Conservation (phyloP, 2,888 invertebrate genomes). For the Octonoba sinensis region DNA sequence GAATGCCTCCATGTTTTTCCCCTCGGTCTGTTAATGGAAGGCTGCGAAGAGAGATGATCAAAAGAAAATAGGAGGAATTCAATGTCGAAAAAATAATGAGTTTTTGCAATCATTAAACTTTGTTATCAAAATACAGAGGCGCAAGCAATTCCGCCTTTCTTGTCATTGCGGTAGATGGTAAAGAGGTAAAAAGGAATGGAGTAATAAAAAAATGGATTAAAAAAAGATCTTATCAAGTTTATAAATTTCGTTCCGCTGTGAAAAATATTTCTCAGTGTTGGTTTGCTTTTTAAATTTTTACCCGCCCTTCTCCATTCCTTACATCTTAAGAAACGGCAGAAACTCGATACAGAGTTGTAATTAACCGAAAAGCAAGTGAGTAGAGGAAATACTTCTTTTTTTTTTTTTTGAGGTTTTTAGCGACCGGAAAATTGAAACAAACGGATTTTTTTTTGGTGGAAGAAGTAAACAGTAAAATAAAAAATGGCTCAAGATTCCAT, state of each 20-base stretch:
- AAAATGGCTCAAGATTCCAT: slow-evolving; percentile 40
- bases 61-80: slow-evolving; percentile 44
- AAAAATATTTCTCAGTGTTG: slow-evolving; percentile 29
- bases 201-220: slow-evolving; percentile 25
- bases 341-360: slow-evolving; percentile 59
- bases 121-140: slow-evolving; percentile 62
- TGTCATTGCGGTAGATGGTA: slow-evolving; percentile 57
- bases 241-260: slow-evolving; percentile 49
- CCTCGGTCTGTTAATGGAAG: slow-evolving; percentile 31
- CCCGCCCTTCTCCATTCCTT: background rate
- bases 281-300: slow-evolving; percentile 3
- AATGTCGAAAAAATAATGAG: slow-evolving; percentile 61
- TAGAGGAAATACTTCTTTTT: background rate
- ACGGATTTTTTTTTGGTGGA: slow-evolving; percentile 13
- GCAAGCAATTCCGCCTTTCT: slow-evolving; percentile 55
- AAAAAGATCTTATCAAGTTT: slow-evolving; percentile 60
- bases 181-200: slow-evolving; percentile 17
- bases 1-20: slow-evolving; percentile 41
- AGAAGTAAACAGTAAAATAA: slow-evolving; percentile 7
- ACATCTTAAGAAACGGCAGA: slow-evolving; percentile 34
- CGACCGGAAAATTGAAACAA: slow-evolving; percentile 59
- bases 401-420: slow-evolving; percentile 57
- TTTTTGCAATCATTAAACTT: slow-evolving; percentile 63
- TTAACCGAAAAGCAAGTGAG: slow-evolving; percentile 50
- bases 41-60: slow-evolving; percentile 8